Evolutionary conservation across 1,140 invertebrate genomes (phyloP).

Genomic region (Thaumatotibia leucotreta): DNA sequence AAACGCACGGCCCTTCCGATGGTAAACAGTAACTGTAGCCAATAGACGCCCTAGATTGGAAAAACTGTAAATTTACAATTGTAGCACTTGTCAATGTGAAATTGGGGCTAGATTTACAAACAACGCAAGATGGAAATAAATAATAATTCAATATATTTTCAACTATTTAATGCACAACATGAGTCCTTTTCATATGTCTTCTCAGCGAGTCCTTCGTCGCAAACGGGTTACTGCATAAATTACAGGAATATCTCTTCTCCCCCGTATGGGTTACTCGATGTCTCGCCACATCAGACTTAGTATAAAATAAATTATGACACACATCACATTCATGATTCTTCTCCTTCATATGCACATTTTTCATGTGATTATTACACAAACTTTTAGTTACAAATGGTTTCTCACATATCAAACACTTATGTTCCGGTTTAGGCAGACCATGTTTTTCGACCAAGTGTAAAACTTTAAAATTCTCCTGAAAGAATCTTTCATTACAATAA

Average conservation of each 20-base stretch:
- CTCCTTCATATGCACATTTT: constrained; percentile 58
- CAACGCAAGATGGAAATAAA: no score
- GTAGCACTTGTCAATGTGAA: no score
- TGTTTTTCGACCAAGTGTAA: constrained; percentile 59
- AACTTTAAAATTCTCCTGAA: constrained; percentile 49
- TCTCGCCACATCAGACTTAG: constrained; percentile 44
- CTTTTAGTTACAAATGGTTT: constrained; percentile 57
- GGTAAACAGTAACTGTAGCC: no score
- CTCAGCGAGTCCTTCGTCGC: constrained; percentile 56
- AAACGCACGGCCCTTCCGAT: no score
- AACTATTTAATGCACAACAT: constrained; percentile 20
- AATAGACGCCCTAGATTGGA: no score
- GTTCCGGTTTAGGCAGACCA: constrained; percentile 43
- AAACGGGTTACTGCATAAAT: constrained; percentile 43
- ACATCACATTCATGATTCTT: constrained; percentile 56
- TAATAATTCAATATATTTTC: neutral
- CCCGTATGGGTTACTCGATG: constrained; percentile 58
- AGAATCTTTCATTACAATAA: constrained; percentile 53
- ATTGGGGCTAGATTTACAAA: no score
- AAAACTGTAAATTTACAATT: no score
- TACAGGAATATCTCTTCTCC: constrained; percentile 51
- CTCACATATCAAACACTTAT: constrained; percentile 43
- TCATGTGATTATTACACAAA: constrained; percentile 56
- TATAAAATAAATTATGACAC: constrained; percentile 57
- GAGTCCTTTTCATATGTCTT: constrained; percentile 49